Evolutionary conservation across 2,113 vertebrate species (phyloP).

Genomic region (Chunga burmeisteri): DNA sequence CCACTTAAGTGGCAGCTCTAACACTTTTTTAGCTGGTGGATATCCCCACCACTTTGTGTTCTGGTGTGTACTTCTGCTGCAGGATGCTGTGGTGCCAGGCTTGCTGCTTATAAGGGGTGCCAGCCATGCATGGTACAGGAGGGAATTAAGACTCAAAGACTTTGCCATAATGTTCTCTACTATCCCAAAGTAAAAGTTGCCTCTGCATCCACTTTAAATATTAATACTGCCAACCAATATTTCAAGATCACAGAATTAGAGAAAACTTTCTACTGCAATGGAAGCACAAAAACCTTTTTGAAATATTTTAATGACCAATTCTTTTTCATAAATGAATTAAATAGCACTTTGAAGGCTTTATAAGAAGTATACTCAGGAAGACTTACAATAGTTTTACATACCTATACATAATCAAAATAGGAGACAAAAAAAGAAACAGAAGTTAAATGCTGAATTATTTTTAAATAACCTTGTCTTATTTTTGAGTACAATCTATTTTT

Average conservation of each 20-base stretch:
- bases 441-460: constrained; percentile 58
- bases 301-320: neutral
- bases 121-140: fast-evolving
- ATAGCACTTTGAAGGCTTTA: neutral
- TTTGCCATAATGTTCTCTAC: neutral
- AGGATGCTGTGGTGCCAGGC: no score
- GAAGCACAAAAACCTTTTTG: neutral
- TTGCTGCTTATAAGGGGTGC: neutral
- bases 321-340: neutral
- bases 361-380: constrained; percentile 20
- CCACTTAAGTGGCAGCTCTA: neutral
- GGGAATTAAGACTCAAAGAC: neutral
- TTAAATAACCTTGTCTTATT: constrained; percentile 51
- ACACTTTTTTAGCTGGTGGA: neutral
- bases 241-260: neutral
- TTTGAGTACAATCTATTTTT: constrained; percentile 64
- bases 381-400: constrained; percentile 52
- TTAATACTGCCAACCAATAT: neutral
- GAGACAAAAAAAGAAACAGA: constrained; percentile 35
- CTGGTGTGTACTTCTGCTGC: neutral
- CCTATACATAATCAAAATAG: constrained; percentile 57
- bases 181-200: neutral
- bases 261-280: neutral
- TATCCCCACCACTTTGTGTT: neutral
- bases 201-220: neutral